Evolutionary conservation across 2,888 invertebrate species (phyloP).

Genomic region (Cantharis rustica): DNA sequence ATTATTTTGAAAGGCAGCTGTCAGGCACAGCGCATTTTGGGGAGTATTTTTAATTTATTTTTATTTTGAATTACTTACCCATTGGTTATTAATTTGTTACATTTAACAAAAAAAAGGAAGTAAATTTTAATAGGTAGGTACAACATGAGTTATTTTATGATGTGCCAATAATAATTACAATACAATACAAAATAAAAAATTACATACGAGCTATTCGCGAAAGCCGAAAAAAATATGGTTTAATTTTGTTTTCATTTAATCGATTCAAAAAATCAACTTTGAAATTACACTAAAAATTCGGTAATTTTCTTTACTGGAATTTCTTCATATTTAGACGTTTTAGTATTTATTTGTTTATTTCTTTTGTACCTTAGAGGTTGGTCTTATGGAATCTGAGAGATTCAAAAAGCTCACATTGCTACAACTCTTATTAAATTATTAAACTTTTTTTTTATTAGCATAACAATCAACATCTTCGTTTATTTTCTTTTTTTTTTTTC

Average conservation of each 20-base stretch:
- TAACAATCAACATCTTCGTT: neutral
- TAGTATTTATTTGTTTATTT: too few relatives aligned
- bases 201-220: neutral
- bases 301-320: too few relatives aligned
- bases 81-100: constrained; percentile 3
- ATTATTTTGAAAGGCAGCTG: constrained; percentile 32
- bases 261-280: too few relatives aligned
- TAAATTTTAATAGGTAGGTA: neutral
- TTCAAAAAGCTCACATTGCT: neutral
- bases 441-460: too few relatives aligned
- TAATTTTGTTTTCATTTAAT: too few relatives aligned
- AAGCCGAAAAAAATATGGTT: neutral
- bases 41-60: constrained; percentile 16
- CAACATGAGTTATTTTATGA: neutral
- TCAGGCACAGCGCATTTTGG: constrained; percentile 22
- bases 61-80: constrained; percentile 1
- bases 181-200: neutral
- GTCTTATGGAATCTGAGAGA: too few relatives aligned
- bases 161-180: neutral
- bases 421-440: too few relatives aligned
- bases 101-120: neutral
- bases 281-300: too few relatives aligned
- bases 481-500: neutral
- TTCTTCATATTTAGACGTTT: too few relatives aligned
- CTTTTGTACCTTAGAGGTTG: too few relatives aligned